Evolutionary conservation across 2,888 invertebrate species (phyloP), one percentile per base, ranked within the genome.

Genomic region (Antitype chi): DNA sequence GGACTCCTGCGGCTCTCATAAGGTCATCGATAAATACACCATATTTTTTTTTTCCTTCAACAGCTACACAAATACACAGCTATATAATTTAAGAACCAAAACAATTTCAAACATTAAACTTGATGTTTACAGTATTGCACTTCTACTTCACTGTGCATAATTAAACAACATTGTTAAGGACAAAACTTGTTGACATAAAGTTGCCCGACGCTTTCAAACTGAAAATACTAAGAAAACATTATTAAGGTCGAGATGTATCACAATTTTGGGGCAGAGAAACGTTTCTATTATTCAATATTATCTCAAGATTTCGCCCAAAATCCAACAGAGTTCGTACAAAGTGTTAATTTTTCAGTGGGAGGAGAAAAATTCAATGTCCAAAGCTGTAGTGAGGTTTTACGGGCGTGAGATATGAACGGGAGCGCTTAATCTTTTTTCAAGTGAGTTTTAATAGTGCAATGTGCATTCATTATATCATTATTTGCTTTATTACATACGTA

Each of bases 341-440:
- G 93, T 94, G 94, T 95, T 94, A 94, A 95, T 94, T 95, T 95
- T 95, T 94, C 93, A 95, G 89, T 88, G 90, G 82, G 89, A 86
- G 87, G 91, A 92, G 92, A 91, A 93, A 92, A 92, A 92, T 93
- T 90, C 91, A 90, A 90, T 89, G 87, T 85, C 82, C 82, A 64
- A 85, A 84, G 80, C 75, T 55, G 76, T 70, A 68, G 66, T n/a
- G 70, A 32, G 74, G 84, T 88, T 57, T 85, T 76, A 92, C 90
- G 86, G 78, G 47, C 0, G 6, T 0, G 7, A 71, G 80, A 76
- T 84, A 1, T 28, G 82, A 17, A 28, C 69, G 64, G 13, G 25
- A n/a, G 72, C 43, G 72, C 23, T 53, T 52, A 13, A 20, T 43
- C 5, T 25, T 53, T 43, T 23, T 55, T 57, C n/a, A n/a, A 38